Conservation (phyloP, 1,140 invertebrate genomes). For the Drosophila baimaii region DNA sequence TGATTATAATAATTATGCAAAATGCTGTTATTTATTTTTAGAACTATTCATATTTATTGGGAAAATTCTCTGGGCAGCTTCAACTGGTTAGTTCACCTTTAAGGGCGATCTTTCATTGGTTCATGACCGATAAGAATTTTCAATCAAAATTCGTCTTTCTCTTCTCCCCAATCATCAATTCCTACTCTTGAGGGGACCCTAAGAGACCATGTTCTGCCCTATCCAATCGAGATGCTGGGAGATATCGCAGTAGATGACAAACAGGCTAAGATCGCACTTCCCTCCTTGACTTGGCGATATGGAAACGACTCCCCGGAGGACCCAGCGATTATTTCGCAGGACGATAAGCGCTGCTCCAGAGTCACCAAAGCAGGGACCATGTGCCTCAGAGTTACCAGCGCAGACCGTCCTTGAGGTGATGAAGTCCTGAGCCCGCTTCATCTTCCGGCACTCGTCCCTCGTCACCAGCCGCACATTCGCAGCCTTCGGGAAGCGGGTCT, state of each 20-base stretch:
- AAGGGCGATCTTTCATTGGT: not conserved
- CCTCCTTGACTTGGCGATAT: conserved; percentile 6
- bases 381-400: conserved; percentile 7
- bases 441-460: conserved; percentile 3
- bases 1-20: not conserved
- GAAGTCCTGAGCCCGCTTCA: conserved; percentile 24
- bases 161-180: not conserved
- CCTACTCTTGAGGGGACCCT: not conserved
- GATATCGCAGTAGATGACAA: conserved; percentile 24
- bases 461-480: conserved; percentile 22
- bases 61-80: conserved; percentile 3
- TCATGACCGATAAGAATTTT: conserved; percentile 4
- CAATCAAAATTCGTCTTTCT: not conserved
- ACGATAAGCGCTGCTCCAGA: conserved; percentile 18
- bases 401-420: conserved; percentile 11
- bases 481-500: conserved; percentile 13
- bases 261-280: conserved; percentile 14
- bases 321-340: conserved; percentile 23
- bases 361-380: conserved; percentile 24
- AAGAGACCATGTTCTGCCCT: conserved; percentile 64
- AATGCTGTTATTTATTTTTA: not conserved
- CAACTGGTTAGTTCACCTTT: not conserved
- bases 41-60: not conserved
- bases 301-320: conserved; percentile 16
- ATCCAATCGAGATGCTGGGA: conserved; percentile 25